Evolutionary conservation across 1,140 invertebrate genomes (phyloP), one percentile per base, ranked within the genome.

Genomic region (Teleogryllus occipitalis): DNA sequence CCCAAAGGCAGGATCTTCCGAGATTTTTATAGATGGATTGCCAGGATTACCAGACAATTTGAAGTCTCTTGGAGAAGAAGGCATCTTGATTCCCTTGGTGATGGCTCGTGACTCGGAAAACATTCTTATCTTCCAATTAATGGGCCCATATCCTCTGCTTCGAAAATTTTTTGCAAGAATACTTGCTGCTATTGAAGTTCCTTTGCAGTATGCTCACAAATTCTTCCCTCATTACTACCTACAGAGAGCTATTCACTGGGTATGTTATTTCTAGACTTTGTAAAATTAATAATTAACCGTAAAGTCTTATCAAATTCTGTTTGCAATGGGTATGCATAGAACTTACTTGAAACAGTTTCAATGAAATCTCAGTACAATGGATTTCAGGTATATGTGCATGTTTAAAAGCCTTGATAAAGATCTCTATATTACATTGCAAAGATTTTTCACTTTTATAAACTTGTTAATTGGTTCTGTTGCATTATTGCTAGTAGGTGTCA

Each of bases 1-100:
- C 18, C 86, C 89, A 6, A 94, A 93, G 80, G 89, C 90, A 82
- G 94, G 94, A n/a, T 88, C 89, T 80, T 84, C 85, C 5, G 94
- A 96, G 83, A 85, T 94, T 0, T 93, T 96, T 83, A 83, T 92
- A n/a, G 91, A 93, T 83, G 92, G 92, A 76, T 86, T 97, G 80
- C 94, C 95, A 76, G 95, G 95, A 83, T 79, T 89, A 8, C 93
- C 94, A n/a, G 95, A 97, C 85, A 96, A 96, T 85, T 85, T 96
- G 48, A 89, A 92, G 73, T 85, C 86, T 0, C 92, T 92, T 83
- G 89, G 88, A 27, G 85, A 89, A 47, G 92, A 91, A 47, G 93
- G 92, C 10, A 90, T 94, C 82, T 88, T 93, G 80, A 87, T 94
- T 0, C 87, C 88, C 6, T 83, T 95, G 15, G 86, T 92, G 14